Percentiles rank a stretch among this genome's conserved stretches.
phyloP scores from a whole-genome alignment of 2,797 vertebrate species.

The Dendrocincla fuliginosa region DNA sequence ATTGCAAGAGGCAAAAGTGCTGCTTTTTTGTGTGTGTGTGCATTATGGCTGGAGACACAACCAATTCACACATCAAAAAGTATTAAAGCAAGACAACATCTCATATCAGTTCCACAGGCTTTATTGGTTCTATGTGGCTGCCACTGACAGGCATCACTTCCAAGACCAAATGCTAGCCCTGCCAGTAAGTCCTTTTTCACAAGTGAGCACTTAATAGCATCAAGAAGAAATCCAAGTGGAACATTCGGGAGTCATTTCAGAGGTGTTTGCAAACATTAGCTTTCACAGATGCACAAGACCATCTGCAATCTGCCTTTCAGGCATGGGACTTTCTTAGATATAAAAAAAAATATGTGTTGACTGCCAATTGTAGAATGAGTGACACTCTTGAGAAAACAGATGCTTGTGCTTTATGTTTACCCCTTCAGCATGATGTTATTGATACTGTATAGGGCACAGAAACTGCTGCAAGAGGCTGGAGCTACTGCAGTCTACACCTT shows the following conservation, averaged over 20 bases:
- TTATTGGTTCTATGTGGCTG: background rate
- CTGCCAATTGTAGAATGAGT: background rate
- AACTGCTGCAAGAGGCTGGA: background rate
- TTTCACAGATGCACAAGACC: background rate
- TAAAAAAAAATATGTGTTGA: background rate
- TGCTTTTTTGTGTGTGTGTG: background rate
- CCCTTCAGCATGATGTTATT: background rate
- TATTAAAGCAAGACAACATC: background rate
- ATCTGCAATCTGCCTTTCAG: background rate
- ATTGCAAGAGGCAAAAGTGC: background rate
- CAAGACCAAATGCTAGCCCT: background rate
- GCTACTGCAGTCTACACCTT: background rate
- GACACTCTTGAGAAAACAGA: background rate
- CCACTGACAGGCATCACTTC: background rate
- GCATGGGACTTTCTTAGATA: background rate
- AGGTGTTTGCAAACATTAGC: background rate
- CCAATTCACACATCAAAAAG: background rate
- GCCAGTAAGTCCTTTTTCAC: background rate
- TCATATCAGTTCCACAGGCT: background rate
- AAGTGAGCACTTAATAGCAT: background rate
- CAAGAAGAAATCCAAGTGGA: background rate
- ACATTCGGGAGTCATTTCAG: background rate
- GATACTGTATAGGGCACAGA: background rate
- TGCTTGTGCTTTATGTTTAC: background rate
- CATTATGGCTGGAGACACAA: background rate